Percentiles rank a stretch among this genome's conserved stretches.
Evolutionary conservation across 2,797 vertebrate species (phyloP).

Genomic region (Sparidentex hasta): DNA sequence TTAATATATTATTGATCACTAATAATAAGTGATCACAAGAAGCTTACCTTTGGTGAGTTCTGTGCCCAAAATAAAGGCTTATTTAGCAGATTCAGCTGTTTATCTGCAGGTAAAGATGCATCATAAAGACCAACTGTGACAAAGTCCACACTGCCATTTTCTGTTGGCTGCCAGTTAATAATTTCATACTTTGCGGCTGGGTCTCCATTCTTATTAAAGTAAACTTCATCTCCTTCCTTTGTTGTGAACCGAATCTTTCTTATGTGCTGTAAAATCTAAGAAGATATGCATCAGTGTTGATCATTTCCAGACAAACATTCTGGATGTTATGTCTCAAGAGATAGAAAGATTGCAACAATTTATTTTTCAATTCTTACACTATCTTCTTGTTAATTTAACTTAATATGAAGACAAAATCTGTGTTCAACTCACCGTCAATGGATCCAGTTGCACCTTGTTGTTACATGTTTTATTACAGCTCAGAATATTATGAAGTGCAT

Average conservation of each 20-base stretch:
- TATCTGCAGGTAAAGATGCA: neutral
- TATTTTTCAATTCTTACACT: neutral
- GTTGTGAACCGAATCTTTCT: neutral
- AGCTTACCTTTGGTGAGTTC: neutral
- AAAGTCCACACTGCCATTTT: conserved; percentile 60
- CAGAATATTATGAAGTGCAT: no score
- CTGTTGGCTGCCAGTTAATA: conserved; percentile 5
- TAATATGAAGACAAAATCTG: neutral
- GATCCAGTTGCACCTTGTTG: no score
- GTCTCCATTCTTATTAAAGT: neutral
- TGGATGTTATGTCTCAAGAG: no score
- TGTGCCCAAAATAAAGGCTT: neutral
- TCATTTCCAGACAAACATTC: neutral
- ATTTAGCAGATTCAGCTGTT: neutral
- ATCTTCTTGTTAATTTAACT: neutral
- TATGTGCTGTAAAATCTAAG: neutral
- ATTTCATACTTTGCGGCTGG: neutral
- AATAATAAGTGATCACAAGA: neutral
- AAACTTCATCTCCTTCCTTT: neutral
- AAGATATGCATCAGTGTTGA: neutral
- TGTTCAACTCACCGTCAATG: no score
- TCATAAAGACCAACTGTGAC: conserved; percentile 32
- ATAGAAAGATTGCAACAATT: no score
- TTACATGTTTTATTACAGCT: no score
- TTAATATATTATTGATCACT: neutral